Base-by-base conservation (phyloP, 1,140 invertebrate species). In the Euborellia annulipes region DNA sequence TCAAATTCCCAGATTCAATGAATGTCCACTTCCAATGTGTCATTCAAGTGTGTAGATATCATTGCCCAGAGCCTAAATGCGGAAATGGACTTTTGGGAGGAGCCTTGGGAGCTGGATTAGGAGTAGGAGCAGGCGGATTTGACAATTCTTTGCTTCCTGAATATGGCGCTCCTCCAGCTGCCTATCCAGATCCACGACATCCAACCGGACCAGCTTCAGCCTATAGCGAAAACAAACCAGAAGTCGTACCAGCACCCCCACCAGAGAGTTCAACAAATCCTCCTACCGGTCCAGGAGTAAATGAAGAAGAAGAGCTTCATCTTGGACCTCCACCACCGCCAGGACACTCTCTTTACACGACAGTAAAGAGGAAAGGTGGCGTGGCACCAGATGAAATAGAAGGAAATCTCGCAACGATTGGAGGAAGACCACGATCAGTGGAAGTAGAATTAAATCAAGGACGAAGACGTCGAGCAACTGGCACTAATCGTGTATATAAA, bases 11-110 rank as follows among this genome's bases (percentile, higher is more conserved):
- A 0, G 89, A 94, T 60, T 91, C 86, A 9, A 93, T 93, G 89
- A 91, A 93, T 58, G 88, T 94, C 2, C 89, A 92, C 70, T 94
- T 94, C 79, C 90, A 94, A 62, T 93, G 89, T 59, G 86, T 91
- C 2, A 93, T 94, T 53, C 89, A 94, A 69, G 88, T 93, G 2
- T 94, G 89, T 54, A 73, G 88, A 47, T 87, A 89, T 62, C 86
- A 91, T 58, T 93, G 89, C 58, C 88, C 88, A 1, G 87, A 91
- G 54, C 87, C 86, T 1, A 87, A 88, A 64, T 90, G 85, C 60
- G 79, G 76, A 9, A 63, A 57, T 1, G 61, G 61, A 36, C 71
- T 70, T 49, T 57, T 55, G 30, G 75, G 77, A 37, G 78, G 36
- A 38, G 30, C 20, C 27, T 69, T 68, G 52, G 71, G 71, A 50